A percentile compares a stretch with the other conserved stretches of the same genome.
phyloP scores from a whole-genome alignment of 2,888 invertebrate species.

The Limnephilus lunatus region DNA sequence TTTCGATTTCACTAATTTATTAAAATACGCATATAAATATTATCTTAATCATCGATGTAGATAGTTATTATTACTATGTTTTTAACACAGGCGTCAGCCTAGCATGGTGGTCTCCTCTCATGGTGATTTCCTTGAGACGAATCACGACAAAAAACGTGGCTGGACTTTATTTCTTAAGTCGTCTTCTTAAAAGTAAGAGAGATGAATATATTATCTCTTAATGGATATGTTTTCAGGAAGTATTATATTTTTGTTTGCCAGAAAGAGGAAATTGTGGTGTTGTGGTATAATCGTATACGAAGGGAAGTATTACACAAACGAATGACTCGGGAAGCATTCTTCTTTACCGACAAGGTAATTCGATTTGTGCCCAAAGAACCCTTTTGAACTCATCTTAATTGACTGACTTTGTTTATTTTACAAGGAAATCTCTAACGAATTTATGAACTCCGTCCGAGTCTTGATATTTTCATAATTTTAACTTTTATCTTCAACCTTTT shows the following conservation, averaged over 20 bases:
- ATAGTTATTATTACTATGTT: too few relatives aligned
- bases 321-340: conserved; percentile 37
- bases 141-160: background rate
- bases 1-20: too few relatives aligned
- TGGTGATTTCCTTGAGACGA: too few relatives aligned
- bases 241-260: background rate
- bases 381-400: conserved; percentile 63
- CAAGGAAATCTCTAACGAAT: conserved; percentile 42
- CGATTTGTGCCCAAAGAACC: conserved; percentile 52
- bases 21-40: too few relatives aligned
- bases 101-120: too few relatives aligned
- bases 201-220: too few relatives aligned
- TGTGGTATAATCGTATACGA: conserved; percentile 13
- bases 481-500: conserved; percentile 24
- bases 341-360: conserved; percentile 56
- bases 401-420: conserved; percentile 55
- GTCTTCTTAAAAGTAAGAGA: too few relatives aligned
- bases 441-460: conserved; percentile 25
- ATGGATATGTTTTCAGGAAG: background rate
- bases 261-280: background rate
- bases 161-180: too few relatives aligned
- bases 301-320: conserved; percentile 39
- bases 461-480: conserved; percentile 43
- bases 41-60: too few relatives aligned
- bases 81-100: too few relatives aligned